Evolutionary conservation across 2,113 vertebrate species (phyloP), one percentile per base, ranked within the genome.

Genomic region (Oriolus oriolus): DNA sequence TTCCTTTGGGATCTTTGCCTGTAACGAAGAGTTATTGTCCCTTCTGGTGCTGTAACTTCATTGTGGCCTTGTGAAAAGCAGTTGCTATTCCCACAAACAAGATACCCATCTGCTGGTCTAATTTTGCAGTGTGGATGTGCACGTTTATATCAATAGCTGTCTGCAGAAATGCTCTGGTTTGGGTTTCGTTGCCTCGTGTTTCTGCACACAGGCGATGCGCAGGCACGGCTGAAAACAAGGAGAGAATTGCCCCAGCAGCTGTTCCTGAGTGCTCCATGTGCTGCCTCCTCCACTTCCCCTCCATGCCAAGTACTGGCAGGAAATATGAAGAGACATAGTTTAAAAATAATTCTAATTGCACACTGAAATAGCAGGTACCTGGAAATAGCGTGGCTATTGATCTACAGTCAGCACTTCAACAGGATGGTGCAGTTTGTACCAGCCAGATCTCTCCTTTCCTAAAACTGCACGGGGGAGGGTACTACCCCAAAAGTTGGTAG

Each of bases 101-200:
- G 82, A 85, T 66, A 80, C 82, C 59, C 85, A 86, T 75, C 93
- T 87, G 83, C 83, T 78, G 88, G 82, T 80, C 52, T 96, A 14
- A 93, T 96, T 92, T 84, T 61, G 73, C 68, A 80, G 63, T 5
- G 22, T 89, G 64, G 45, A 26, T 93, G 90, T 35, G 57, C 37
- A 68, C 5, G 4, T 91, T 82, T 94, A 5, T 91, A 59, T 68
- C 90, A 79, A 80, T 56, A 66, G 44, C 85, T 95, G 87, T 79
- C 90, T 94, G 65, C 39, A 85, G 85, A 94, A 95, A 53, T 31
- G 78, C 84, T 94, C 71, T 84, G 89, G 0, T 91, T 56, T 54
- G 84, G 78, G 50, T 82, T 73, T 76, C 66, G 69, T 54, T 79
- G 59, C 63, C 45, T 82, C 28, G 2, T 65, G 74, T 87, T 68